Evolutionary conservation across 1,140 invertebrate genomes (phyloP).

Genomic region (Magallana ariakensis): DNA sequence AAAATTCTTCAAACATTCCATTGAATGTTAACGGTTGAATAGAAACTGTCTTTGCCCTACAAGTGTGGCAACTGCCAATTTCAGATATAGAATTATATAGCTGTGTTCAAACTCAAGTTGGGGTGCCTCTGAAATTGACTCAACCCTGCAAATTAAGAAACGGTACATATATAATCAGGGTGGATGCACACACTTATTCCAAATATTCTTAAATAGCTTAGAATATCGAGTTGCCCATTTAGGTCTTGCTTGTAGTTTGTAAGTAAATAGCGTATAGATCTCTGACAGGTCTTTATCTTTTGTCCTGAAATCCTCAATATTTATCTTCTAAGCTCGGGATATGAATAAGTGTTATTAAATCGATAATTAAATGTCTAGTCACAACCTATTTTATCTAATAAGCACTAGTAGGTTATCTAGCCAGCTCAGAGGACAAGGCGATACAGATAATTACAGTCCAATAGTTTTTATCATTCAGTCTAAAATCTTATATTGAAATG

Average conservation of each 20-base stretch:
- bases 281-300: background rate
- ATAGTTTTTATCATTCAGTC: too few relatives aligned
- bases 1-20: too few relatives aligned
- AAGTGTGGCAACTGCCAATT: too few relatives aligned
- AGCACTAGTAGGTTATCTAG: background rate
- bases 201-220: background rate
- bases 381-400: conserved; percentile 21
- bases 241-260: background rate
- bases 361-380: conserved; percentile 37
- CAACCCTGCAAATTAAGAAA: too few relatives aligned
- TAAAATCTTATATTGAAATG: too few relatives aligned
- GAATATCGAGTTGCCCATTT: conserved; percentile 2
- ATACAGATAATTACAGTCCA: too few relatives aligned
- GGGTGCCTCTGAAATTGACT: too few relatives aligned
- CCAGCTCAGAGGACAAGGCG: background rate
- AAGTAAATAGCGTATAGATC: conserved; percentile 13
- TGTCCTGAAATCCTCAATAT: conserved; percentile 25
- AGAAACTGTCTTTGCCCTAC: too few relatives aligned
- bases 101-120: too few relatives aligned
- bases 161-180: background rate
- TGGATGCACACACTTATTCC: background rate
- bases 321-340: conserved; percentile 18
- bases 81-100: too few relatives aligned
- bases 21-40: too few relatives aligned
- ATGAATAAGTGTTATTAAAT: conserved; percentile 37